Evolutionary conservation across 2,797 vertebrate genomes (phyloP).

Genomic region (Hybognathus amarus): DNA sequence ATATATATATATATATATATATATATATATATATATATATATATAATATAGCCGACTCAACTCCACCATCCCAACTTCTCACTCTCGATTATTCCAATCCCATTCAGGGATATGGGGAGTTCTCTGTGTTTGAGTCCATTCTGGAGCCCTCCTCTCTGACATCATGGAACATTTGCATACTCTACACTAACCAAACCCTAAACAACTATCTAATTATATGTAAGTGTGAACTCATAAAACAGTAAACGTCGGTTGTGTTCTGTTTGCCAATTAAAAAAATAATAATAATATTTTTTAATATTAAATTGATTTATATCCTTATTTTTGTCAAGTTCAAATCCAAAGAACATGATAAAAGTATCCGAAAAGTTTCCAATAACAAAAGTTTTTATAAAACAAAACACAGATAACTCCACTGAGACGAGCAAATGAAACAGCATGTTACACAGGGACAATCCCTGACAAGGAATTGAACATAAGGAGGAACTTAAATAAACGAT

Average conservation of each 20-base stretch:
- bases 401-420: background rate
- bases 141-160: background rate
- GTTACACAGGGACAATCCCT: no score
- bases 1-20: background rate
- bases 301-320: no score
- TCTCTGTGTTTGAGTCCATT: background rate
- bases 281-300: no score
- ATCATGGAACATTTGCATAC: no score
- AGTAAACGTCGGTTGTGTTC: no score
- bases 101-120: background rate
- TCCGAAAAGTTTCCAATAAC: background rate
- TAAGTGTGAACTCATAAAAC: no score
- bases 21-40: background rate
- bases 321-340: background rate
- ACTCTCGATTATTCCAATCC: background rate
- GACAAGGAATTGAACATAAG: no score
- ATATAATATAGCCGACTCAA: background rate
- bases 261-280: no score
- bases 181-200: no score
- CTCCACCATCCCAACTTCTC: background rate
- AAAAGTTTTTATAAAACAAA: background rate
- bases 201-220: no score
- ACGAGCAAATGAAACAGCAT: background rate
- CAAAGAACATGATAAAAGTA: background rate
- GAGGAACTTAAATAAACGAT: background rate